Evolutionary conservation across 2,888 invertebrate species (phyloP), one percentile per base, ranked within the genome.

Genomic region (Andrena marginata): DNA sequence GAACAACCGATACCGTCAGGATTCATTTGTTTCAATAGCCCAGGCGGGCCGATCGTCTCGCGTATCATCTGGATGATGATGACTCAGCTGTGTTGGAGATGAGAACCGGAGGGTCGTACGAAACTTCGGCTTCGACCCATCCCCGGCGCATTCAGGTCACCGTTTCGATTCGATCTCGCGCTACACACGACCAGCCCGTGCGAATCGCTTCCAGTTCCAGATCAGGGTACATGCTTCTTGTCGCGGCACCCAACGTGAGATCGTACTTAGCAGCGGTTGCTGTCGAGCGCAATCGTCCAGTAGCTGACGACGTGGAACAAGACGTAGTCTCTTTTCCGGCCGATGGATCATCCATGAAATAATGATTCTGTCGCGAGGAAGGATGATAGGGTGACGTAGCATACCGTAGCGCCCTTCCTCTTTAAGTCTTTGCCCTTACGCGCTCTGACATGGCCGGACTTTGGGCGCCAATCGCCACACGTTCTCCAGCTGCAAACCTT

Each of bases 21-120:
- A 29, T 20, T 63, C 70, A 51, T 79, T 79, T 74, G 74, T 74
- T 75, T 63, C 42, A 29, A 35, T 68, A 20, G 65, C 5, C 56
- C 74, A 68, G 13, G 4, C 49, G 42, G 54, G 20, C 5, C 49
- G 60, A 42, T 72, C 71, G 42, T 51, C 7, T 31, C 42, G 10
- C 62, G 54, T 35, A 68, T 74, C 78, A 29, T 73, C 49, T 49
- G 7, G 35, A 59, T 64, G 63, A 76, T 7, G 69, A 63, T 79
- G 76, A 76, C 69, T 79, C 69, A 51, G 69, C 79, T 49, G 20
- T 68, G 20, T 4, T 8, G 5, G 33, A 33, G 16, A 54, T 35
- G 16, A 49, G 26, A 16, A 23, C 13, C 62, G 7, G 1, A 35
- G 59, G 42, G 35, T 29, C 16, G 13, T 42, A 31, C 35, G 59